phyloP scores from a whole-genome alignment of 2,113 vertebrate genomes.

The Saguinus imperator region DNA sequence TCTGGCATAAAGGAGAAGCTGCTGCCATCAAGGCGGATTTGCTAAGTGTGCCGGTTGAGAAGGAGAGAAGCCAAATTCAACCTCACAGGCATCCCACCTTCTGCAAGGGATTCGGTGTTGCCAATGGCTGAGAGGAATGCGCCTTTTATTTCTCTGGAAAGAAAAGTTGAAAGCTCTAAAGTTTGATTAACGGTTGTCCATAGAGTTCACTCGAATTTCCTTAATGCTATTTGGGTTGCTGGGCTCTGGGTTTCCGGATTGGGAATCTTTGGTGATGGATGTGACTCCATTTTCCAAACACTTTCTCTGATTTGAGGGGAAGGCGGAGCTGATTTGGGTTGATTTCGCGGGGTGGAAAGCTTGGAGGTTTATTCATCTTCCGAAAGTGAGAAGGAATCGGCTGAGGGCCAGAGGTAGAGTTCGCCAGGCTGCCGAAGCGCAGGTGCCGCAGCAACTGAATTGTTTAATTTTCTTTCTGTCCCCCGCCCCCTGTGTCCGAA shows the following conservation, averaged over 20 bases:
- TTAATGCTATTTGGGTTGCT: background rate
- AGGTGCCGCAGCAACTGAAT: slow-evolving; percentile 16
- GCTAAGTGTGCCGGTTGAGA: slow-evolving; percentile 57
- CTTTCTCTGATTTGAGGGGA: slow-evolving; percentile 71
- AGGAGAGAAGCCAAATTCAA: slow-evolving; percentile 51
- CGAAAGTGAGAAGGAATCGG: slow-evolving; percentile 40
- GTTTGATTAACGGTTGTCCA: slow-evolving; percentile 54
- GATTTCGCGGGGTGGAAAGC: slow-evolving; percentile 55
- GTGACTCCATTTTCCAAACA: slow-evolving; percentile 72
- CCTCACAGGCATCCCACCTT: background rate
- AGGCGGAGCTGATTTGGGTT: slow-evolving; percentile 73
- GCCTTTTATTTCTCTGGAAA: slow-evolving; percentile 38
- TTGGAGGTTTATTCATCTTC: slow-evolving; percentile 54
- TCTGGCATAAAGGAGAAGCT: slow-evolving; percentile 36
- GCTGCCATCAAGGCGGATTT: background rate
- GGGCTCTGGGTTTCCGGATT: slow-evolving; percentile 56
- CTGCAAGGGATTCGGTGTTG: background rate
- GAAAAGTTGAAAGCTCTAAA: slow-evolving; percentile 71
- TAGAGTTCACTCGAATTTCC: slow-evolving; percentile 41
- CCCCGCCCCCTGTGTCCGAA: background rate
- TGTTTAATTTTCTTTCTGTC: background rate
- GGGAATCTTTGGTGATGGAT: slow-evolving; percentile 73
- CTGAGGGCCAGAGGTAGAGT: background rate
- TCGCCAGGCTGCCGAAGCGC: background rate
- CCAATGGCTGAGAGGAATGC: background rate